Evolutionary conservation across 1,140 invertebrate genomes (phyloP), one percentile per base, ranked within the genome.

Genomic region (Drosophila simulans): DNA sequence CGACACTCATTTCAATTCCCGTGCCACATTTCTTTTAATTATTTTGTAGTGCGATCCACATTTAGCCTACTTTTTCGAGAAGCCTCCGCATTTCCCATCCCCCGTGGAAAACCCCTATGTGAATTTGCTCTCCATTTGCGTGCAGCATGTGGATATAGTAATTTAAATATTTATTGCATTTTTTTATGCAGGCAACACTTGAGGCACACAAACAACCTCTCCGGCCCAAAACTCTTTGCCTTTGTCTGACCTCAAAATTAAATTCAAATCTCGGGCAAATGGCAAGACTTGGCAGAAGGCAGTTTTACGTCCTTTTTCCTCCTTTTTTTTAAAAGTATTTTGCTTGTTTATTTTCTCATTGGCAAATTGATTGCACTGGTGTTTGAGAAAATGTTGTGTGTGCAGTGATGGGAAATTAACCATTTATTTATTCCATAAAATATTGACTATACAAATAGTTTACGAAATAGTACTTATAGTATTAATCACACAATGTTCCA

Each of bases 131-230:
- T 31, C 72, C 52, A 71, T 82, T 88, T 88, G 83, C 82, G 83
- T 86, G 83, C 79, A 73, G 62, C 71, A 77, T 57, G 83, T 74
- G 74, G 83, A 86, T 86, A 88, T 88, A 66, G 83, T 78, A 79
- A 86, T 86, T 86, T 86, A 83, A 86, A 86, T 86, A 86, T 86
- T 88, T 86, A 86, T 86, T 86, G 83, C 83, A 86, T 88, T 88
- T 88, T 86, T 86, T 82, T 42, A 66, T 83, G 80, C 52, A 86
- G 73, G 70, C 72, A 75, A 66, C 83, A 88, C 83, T 88, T 78
- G 78, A 76, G 45, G 39, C 63, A 55, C 63, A 59, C 72, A 76
- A 59, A 40, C 71, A 49, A 40, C 54, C 39, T 27, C 13, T 42
- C 34, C 34, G 35, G 40, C 51, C 60, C 64, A 27, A 48, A 34